These are phyloP conservation scores for Idaea aversata DNA, from an alignment of 2,888 invertebrate genomes.

Conservation along the genomic window DNA sequence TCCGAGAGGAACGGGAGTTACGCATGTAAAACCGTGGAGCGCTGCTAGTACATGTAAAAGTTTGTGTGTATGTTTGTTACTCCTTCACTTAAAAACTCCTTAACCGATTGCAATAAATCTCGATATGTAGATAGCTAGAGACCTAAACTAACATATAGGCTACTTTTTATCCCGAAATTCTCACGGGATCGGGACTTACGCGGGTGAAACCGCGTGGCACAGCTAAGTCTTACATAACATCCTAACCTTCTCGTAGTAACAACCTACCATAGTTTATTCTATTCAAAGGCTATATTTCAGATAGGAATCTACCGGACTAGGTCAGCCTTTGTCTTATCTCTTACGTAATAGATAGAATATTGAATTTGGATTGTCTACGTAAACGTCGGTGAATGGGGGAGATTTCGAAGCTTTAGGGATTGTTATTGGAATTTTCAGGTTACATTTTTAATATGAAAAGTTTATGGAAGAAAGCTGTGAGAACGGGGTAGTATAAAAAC, in stretches of 20 bases:
- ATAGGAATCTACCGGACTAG: constrained; percentile 13
- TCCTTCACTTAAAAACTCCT: too few species aligned
- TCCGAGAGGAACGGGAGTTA: not conserved
- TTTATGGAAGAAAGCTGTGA: not conserved
- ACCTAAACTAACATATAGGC: too few species aligned
- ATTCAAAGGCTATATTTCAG: constrained; percentile 13
- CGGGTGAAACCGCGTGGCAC: too few species aligned
- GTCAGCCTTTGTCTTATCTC: constrained; percentile 15
- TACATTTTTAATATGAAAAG: constrained; percentile 12
- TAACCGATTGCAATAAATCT: too few species aligned
- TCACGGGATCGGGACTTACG: too few species aligned
- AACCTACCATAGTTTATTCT: not conserved
- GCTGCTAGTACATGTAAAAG: too few species aligned
- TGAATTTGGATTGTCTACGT: constrained; percentile 9
- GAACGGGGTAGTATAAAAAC: not conserved
- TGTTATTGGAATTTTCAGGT: constrained; percentile 17
- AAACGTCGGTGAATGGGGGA: not conserved
- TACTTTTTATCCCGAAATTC: too few species aligned
- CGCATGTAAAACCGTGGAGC: too few species aligned
- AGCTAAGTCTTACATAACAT: too few species aligned
- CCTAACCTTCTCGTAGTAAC: not conserved
- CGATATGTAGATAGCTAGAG: too few species aligned
- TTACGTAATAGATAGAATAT: constrained; percentile 19
- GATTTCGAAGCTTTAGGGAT: constrained; percentile 12
- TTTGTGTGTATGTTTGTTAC: too few species aligned